Base-by-base conservation (phyloP, 2,797 vertebrate species). In the Tapera naevia region DNA sequence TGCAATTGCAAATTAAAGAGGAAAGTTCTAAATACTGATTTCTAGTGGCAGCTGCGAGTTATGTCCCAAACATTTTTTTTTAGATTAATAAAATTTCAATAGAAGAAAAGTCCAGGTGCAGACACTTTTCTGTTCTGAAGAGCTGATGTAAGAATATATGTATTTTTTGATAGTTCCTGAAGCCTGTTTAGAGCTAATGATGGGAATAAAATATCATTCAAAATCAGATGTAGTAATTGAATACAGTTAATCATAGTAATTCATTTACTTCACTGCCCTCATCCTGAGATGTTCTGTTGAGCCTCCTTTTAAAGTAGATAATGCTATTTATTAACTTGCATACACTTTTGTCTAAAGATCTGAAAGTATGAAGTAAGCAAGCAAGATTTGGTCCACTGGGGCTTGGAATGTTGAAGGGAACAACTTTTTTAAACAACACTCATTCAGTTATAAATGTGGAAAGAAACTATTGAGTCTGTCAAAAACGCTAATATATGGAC, bases 151-250 rank as follows among this genome's bases (percentile, higher is more conserved):
- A 92, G 58, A 75, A 57, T 18, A 65, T n/a, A 43, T 72, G 13
- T 72, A 16, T 79, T 1, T 74, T 61, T 72, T 60, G 1, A 27
- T 76, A 39, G 21, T 65, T 91, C 89, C 53, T 78, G 54, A 65
- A 74, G 50, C 16, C 8, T 71, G 5, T 65, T 76, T 78, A 71
- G 41, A 72, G 16, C 17, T 54, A 81, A 46, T 41, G 43, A n/a
- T 54, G n/a, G 39, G 86, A 90, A 90, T 51, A 87, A 80, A 88
- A 76, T 48, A 76, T 53, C 22, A 56, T 80, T 73, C 46, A 80
- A 80, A 94, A 92, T 82, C n/a, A 86, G n/a, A 71, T 39, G n/a
- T 45, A 39, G 13, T 70, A 76, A 90, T 51, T 86, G 57, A 92
- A 43, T 80, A 46, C 10, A 72, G 8, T 21, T 65, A 65, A 83